Evolutionary conservation across 1,140 invertebrate genomes (phyloP).

Genomic region (Drosophila willistoni): DNA sequence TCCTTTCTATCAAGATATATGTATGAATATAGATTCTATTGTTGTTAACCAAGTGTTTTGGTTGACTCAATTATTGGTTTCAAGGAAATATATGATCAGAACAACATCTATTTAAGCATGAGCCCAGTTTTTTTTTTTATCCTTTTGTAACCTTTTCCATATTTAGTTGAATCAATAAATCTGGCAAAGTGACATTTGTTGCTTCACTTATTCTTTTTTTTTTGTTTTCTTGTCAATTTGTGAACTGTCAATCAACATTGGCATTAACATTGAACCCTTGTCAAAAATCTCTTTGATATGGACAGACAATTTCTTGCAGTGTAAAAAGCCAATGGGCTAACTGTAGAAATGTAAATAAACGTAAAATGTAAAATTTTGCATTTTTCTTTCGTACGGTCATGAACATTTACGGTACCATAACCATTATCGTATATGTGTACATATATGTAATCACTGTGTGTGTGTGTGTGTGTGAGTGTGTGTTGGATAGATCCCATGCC

Average conservation of each 20-base stretch:
- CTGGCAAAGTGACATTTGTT: background rate
- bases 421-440: slow-evolving; percentile 28
- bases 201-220: background rate
- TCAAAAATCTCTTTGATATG: slow-evolving; percentile 41
- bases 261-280: slow-evolving; percentile 27
- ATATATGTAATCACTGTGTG: slow-evolving; percentile 47
- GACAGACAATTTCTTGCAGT: slow-evolving; percentile 49
- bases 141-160: background rate
- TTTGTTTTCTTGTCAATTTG: background rate
- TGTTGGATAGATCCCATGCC: background rate
- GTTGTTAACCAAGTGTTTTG: too few species aligned
- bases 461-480: slow-evolving; percentile 21
- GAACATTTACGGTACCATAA: slow-evolving; percentile 15
- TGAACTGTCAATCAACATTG: slow-evolving; percentile 1
- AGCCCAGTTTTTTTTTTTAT: background rate
- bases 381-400: slow-evolving; percentile 41
- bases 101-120: background rate
- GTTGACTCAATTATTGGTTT: background rate
- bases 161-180: slow-evolving; percentile 2
- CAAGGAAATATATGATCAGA: background rate
- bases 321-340: slow-evolving; percentile 47
- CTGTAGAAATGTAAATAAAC: slow-evolving; percentile 71
- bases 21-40: background rate
- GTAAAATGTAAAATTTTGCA: slow-evolving; percentile 63
- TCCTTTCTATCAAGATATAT: background rate